Evolutionary conservation across 2,888 invertebrate genomes (phyloP), one percentile per base, ranked within the genome.

Genomic region (Cremastinae sp.): DNA sequence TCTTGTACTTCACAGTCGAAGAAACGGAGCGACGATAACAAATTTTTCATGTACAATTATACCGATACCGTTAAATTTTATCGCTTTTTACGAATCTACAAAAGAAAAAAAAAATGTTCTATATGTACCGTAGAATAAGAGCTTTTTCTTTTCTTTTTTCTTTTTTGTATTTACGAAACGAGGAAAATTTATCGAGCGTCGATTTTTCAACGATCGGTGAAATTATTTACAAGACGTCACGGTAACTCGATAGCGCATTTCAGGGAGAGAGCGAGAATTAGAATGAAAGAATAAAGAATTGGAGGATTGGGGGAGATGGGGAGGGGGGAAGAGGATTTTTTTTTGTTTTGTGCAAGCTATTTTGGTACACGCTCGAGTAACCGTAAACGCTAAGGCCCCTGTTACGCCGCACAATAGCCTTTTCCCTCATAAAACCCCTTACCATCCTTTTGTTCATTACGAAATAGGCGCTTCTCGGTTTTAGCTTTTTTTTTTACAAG

Each of bases 331-430:
- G 54, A 56, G 20, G 8, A 45, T 43, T 34, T 2, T 41, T 58
- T 36, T 20, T 53, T 12, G 2, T 41, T n/a, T 41, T 41, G 41
- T 41, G 41, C 41, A 41, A 12, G 8, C 28, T 22, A 28, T 56
- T 56, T 45, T 61, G 22, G 12, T 43, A 68, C 28, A 34, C 41
- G 41, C 61, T 76, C 70, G 66, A 80, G 75, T 71, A 69, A 78
- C 80, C 79, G 43, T 74, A 74, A 72, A 74, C 78, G 80, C 71
- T 82, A 82, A 82, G 82, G 82, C 82, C 82, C 81, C 82, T 78
- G 66, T 75, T 71, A 80, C 79, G 78, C 78, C 64, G 58, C 65
- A 73, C 43, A 64, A 28, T 5, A 28, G 28, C 28, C 28, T 28
- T 28, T 28, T 28, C 28, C 28, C 2, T 28, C 28, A 28, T 34